Conservation (phyloP, 2,797 vertebrate species). For the Myotis pilosus region DNA sequence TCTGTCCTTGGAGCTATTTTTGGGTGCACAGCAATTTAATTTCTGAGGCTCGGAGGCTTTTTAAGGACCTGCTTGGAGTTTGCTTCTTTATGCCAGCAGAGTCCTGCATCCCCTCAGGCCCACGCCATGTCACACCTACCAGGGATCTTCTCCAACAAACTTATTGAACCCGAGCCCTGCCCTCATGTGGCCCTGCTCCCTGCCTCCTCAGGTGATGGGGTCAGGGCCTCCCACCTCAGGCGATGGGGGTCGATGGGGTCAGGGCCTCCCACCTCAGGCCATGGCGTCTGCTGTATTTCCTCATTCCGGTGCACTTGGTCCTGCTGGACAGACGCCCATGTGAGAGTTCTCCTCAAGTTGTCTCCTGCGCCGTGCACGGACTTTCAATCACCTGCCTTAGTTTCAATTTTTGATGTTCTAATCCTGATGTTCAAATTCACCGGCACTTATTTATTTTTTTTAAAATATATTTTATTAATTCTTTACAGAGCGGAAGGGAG, state of each 20-base stretch:
- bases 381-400: not conserved
- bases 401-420: constrained; percentile 25
- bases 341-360: not conserved
- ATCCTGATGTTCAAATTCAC: not conserved
- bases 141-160: not conserved
- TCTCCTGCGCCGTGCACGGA: not conserved
- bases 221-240: too few relatives aligned
- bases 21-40: not conserved
- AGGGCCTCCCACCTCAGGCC: too few relatives aligned
- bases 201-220: not conserved
- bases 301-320: too few relatives aligned
- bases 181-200: not conserved
- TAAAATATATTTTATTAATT: too few relatives aligned
- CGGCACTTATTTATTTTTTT: not conserved
- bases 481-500: too few relatives aligned
- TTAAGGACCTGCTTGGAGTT: not conserved
- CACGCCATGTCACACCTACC: not conserved
- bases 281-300: too few relatives aligned
- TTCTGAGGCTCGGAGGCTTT: not conserved
- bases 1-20: not conserved
- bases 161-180: not conserved
- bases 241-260: too few relatives aligned
- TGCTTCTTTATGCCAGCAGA: not conserved
- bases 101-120: not conserved
- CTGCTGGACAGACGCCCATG: too few relatives aligned